phyloP scores from a whole-genome alignment of 2,113 vertebrate genomes.

The Condylura cristata region DNA sequence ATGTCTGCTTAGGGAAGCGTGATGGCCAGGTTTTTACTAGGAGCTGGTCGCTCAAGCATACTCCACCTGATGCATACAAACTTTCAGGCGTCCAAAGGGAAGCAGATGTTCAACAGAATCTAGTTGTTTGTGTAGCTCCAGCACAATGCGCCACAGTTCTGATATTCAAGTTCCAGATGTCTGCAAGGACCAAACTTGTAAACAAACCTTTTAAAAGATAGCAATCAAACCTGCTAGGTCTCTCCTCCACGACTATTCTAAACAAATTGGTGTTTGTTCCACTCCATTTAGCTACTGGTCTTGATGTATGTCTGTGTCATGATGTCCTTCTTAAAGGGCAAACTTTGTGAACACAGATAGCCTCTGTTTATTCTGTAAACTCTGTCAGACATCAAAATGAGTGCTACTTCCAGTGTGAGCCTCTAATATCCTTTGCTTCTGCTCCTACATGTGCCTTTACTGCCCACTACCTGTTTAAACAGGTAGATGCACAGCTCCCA shows the following conservation, averaged over 20 bases:
- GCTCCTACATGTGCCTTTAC: no score
- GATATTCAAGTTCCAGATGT: neutral
- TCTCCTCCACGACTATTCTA: neutral
- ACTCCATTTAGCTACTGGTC: conserved; percentile 1
- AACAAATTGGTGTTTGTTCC: neutral
- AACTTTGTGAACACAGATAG: conserved; percentile 28
- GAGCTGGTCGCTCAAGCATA: neutral
- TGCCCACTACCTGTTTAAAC: neutral
- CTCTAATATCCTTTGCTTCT: neutral
- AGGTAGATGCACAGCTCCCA: neutral
- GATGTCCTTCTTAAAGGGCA: neutral
- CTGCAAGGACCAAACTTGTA: neutral
- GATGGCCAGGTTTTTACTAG: neutral
- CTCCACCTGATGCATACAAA: neutral
- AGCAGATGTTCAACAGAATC: neutral
- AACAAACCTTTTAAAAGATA: neutral
- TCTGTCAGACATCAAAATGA: neutral
- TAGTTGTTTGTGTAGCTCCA: neutral
- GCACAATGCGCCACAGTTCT: neutral
- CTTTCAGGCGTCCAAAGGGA: neutral
- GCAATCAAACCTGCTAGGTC: neutral
- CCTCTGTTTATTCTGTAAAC: neutral
- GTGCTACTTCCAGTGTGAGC: neutral
- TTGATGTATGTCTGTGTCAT: neutral
- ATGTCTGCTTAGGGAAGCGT: neutral